Evolutionary conservation across 2,113 vertebrate genomes (phyloP).

Genomic region (Saccopteryx bilineata): DNA sequence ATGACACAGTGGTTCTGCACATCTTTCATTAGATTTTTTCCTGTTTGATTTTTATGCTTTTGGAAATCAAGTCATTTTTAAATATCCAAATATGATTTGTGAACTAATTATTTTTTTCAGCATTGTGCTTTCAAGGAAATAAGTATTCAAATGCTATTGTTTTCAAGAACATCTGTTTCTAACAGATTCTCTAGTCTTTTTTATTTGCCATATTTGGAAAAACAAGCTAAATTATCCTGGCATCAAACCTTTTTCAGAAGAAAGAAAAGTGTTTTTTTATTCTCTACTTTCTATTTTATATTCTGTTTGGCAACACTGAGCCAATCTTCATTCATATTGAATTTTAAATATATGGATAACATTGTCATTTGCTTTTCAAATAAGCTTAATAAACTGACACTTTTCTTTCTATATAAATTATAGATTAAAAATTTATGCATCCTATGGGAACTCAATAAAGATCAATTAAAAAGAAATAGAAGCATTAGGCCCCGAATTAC

Average conservation of each 20-base stretch:
- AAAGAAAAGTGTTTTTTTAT: not conserved
- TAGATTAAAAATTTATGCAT: slow-evolving; percentile 46
- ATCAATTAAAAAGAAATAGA: slow-evolving; percentile 4
- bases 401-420: slow-evolving; percentile 1
- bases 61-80: not conserved
- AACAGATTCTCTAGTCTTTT: slow-evolving; percentile 36
- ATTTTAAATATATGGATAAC: not conserved
- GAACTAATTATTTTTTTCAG: slow-evolving; percentile 35
- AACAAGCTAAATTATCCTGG: not conserved
- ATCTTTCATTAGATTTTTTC: not conserved
- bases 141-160: not conserved
- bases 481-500: not conserved
- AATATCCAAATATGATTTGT: not conserved
- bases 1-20: not conserved
- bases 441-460: not conserved
- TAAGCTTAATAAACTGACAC: slow-evolving; percentile 14
- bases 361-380: not conserved
- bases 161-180: slow-evolving; percentile 48
- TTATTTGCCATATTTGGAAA: slow-evolving; percentile 22
- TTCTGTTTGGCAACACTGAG: not conserved
- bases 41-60: not conserved
- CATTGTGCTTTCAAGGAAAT: slow-evolving; percentile 33
- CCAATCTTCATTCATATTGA: slow-evolving; percentile 22
- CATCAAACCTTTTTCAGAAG: slow-evolving; percentile 16
- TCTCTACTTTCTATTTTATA: not conserved